Evolutionary conservation across 2,888 invertebrate species (phyloP).

Genomic region (Linnaemya tessellans): DNA sequence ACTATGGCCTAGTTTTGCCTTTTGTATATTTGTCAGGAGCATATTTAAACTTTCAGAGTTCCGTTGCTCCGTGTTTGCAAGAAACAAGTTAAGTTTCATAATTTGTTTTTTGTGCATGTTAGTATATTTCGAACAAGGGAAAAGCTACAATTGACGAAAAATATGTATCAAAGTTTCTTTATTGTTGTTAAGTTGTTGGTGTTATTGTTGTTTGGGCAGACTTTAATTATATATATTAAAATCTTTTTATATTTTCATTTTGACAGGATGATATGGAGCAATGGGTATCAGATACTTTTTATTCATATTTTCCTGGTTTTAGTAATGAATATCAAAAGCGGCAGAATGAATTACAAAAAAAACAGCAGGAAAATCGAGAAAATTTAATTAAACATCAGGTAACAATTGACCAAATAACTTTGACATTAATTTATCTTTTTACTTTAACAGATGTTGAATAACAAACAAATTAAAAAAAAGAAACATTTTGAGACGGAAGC

Average conservation of each 20-base stretch:
- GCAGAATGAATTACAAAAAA: conserved; percentile 79
- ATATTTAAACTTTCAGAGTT: conserved; percentile 22
- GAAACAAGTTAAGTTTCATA: conserved; percentile 34
- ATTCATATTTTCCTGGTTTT: conserved; percentile 83
- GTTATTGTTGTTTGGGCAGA: conserved; percentile 10
- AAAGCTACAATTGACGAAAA: conserved; percentile 56
- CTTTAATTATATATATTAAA: conserved; percentile 16
- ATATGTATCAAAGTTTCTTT: conserved; percentile 80
- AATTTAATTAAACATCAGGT: conserved; percentile 82
- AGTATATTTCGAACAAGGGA: conserved; percentile 36
- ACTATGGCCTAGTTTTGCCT: conserved; percentile 47
- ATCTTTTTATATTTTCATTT: conserved; percentile 38
- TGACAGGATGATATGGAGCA: conserved; percentile 83
- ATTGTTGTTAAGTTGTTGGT: conserved; percentile 79
- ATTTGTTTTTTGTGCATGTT: conserved; percentile 38
- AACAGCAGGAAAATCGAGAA: conserved; percentile 81
- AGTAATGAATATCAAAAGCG: conserved; percentile 82
- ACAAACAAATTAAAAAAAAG: conserved; percentile 32
- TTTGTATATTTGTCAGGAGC: background rate
- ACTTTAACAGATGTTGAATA: conserved; percentile 43
- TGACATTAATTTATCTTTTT: background rate
- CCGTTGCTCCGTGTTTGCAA: background rate
- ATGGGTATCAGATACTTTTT: conserved; percentile 83
- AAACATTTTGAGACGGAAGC: conserved; percentile 18
- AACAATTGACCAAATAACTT: background rate